Evolutionary conservation across 2,113 vertebrate genomes (phyloP).

Genomic region (Triplophysa rosa): DNA sequence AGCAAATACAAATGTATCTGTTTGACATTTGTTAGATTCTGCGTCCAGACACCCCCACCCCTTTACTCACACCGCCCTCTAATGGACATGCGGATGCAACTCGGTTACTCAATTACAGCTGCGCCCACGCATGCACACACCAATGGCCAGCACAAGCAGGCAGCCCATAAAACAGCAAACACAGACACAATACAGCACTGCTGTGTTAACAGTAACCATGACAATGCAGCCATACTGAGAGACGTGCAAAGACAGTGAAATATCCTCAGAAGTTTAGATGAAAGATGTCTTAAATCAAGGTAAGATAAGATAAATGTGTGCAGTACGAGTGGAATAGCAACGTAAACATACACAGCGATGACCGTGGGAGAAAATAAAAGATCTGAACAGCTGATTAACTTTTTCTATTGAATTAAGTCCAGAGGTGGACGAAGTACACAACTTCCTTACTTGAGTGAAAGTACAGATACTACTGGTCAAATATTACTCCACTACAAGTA

Average conservation of each 20-base stretch:
- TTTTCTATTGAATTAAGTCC: neutral
- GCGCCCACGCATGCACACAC: neutral
- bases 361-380: neutral
- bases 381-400: neutral
- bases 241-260: slow-evolving; percentile 28
- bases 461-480: no score
- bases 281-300: slow-evolving; percentile 13
- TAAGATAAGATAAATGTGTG: neutral
- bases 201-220: slow-evolving; percentile 67
- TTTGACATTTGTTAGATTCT: neutral
- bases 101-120: neutral
- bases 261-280: slow-evolving; percentile 20
- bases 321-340: neutral
- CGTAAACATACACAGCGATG: neutral
- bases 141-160: neutral
- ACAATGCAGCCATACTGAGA: slow-evolving; percentile 59
- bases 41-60: neutral
- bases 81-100: slow-evolving; percentile 43
- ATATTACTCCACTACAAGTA: no score
- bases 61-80: slow-evolving; percentile 46
- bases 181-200: slow-evolving; percentile 31
- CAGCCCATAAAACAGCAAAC: slow-evolving; percentile 27
- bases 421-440: no score
- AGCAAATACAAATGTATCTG: neutral
- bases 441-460: no score